Conservation (phyloP, 2,113 vertebrate species). For the Chloropsis cyanopogon region DNA sequence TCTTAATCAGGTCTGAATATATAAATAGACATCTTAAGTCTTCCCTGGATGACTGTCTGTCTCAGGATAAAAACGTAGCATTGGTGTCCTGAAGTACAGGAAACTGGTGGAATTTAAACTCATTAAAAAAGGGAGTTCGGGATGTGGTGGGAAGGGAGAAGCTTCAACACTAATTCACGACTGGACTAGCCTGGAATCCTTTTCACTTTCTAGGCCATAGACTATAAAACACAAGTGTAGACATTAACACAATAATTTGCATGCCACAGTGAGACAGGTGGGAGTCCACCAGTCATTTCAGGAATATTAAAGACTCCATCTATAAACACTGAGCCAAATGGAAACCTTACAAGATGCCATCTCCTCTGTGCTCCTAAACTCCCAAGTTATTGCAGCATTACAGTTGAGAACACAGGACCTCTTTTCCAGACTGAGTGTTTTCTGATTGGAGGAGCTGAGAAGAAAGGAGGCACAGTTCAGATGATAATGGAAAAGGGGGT, state of each 20-base stretch:
- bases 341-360: background rate
- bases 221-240: background rate
- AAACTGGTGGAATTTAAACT: background rate
- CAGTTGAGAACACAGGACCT: background rate
- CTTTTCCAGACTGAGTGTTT: background rate
- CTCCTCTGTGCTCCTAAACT: background rate
- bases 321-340: background rate
- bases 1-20: constrained; percentile 21
- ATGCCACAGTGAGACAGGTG: background rate
- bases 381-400: background rate
- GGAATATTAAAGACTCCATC: background rate
- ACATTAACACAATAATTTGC: background rate
- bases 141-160: background rate
- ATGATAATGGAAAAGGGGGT: background rate
- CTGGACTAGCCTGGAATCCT: background rate
- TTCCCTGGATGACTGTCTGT: background rate
- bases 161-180: background rate
- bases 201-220: background rate
- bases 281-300: background rate
- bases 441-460: background rate
- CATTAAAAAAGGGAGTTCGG: background rate
- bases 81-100: background rate
- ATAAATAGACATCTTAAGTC: constrained; percentile 43
- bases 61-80: background rate
- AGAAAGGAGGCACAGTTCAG: background rate